These are phyloP conservation scores for Drosophila quinaria DNA, from an alignment of 2,888 invertebrate genomes.

Conservation along the genomic window DNA sequence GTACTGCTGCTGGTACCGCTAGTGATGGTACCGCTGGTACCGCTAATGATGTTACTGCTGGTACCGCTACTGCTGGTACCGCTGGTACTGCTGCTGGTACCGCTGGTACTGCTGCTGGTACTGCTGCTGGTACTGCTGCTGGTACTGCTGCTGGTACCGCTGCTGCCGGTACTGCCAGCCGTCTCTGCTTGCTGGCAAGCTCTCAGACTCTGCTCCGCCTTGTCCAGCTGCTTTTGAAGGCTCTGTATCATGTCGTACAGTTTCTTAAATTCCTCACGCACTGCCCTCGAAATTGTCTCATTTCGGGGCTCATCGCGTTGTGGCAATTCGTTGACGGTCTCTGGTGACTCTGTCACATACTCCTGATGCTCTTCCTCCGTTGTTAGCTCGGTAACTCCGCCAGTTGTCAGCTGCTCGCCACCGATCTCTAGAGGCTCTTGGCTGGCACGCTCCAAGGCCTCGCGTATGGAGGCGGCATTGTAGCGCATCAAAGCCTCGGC, in stretches of 20 bases:
- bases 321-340: neutral
- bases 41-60: conserved; percentile 3
- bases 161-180: conserved; percentile 1
- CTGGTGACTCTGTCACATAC: neutral
- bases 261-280: conserved; percentile 41
- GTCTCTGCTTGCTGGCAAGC: conserved; percentile 20
- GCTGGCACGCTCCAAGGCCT: conserved; percentile 78
- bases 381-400: neutral
- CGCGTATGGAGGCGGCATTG: conserved; percentile 82
- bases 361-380: conserved; percentile 17
- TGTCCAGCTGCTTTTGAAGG: conserved; percentile 36
- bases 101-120: conserved; percentile 9
- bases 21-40: neutral
- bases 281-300: conserved; percentile 4
- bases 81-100: conserved; percentile 8
- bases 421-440: conserved; percentile 76
- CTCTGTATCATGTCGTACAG: conserved; percentile 41
- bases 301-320: neutral
- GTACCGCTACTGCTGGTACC: neutral
- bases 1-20: neutral
- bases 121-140: conserved; percentile 5
- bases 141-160: conserved; percentile 3
- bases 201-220: conserved; percentile 33
- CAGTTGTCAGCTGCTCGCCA: conserved; percentile 47
- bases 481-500: conserved; percentile 82